Evolutionary conservation across 2,797 vertebrate genomes (phyloP).

Genomic region (Potorous gilbertii): DNA sequence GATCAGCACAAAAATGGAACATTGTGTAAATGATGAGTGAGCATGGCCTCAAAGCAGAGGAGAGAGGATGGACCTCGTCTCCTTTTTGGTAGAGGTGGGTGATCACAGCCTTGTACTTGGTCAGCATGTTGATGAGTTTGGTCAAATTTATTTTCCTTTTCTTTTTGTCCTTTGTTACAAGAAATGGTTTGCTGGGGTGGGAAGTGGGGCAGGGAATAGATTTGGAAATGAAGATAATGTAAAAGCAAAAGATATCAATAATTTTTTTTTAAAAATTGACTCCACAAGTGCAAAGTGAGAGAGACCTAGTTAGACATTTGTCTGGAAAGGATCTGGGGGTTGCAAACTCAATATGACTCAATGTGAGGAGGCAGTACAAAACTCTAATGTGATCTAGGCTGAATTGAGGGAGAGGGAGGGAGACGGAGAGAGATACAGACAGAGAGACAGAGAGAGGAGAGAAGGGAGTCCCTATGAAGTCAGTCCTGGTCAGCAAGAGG

Average conservation of each 20-base stretch:
- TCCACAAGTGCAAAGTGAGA: neutral
- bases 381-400: neutral
- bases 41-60: neutral
- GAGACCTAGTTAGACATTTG: neutral
- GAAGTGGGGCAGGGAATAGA: neutral
- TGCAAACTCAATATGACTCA: neutral
- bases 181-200: neutral
- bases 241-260: neutral
- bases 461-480: neutral
- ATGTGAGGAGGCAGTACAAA: neutral
- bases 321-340: neutral
- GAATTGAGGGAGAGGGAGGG: neutral
- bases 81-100: too few relatives aligned
- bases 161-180: neutral
- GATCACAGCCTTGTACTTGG: neutral
- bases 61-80: accelerated
- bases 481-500: neutral
- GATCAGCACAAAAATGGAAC: neutral
- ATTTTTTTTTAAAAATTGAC: neutral
- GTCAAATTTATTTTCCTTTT: neutral
- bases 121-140: neutral
- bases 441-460: neutral
- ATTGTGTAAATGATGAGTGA: neutral
- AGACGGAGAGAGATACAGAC: too few relatives aligned
- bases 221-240: neutral